These are phyloP conservation scores for Synchiropus splendidus DNA, from an alignment of 2,113 vertebrate species.

Conservation along the genomic window DNA sequence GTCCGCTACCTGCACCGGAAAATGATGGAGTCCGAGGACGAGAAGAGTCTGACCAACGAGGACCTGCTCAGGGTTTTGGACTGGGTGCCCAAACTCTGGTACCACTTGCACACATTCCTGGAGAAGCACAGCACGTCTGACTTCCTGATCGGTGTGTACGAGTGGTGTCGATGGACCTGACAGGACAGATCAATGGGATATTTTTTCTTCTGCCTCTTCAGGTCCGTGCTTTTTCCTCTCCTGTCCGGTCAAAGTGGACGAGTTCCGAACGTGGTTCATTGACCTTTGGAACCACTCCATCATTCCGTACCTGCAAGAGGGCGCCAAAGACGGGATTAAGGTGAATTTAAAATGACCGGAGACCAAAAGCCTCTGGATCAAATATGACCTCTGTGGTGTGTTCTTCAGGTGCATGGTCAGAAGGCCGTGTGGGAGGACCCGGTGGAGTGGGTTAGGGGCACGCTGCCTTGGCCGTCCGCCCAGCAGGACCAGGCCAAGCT, in stretches of 20 bases:
- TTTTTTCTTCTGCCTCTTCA: slow-evolving; percentile 29
- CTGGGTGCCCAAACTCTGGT: slow-evolving; percentile 98
- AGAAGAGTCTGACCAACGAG: slow-evolving; percentile 77
- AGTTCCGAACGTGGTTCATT: slow-evolving; percentile 96
- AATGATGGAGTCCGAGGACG: slow-evolving; percentile 87
- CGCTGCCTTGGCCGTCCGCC: slow-evolving; percentile 90
- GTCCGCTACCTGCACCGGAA: slow-evolving; percentile 92
- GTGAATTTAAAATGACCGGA: slow-evolving; percentile 57
- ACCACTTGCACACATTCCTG: slow-evolving; percentile 94
- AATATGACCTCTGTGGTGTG: too few relatives aligned
- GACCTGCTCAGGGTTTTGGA: slow-evolving; percentile 87
- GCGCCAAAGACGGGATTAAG: slow-evolving; percentile 94
- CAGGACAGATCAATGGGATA: not conserved
- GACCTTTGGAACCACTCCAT: slow-evolving; percentile 98
- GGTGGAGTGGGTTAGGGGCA: slow-evolving; percentile 95
- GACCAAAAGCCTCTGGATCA: too few relatives aligned
- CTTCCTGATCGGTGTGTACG: slow-evolving; percentile 91
- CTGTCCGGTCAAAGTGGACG: slow-evolving; percentile 89
- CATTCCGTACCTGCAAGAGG: slow-evolving; percentile 95
- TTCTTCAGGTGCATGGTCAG: slow-evolving; percentile 82
- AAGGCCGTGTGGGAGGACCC: slow-evolving; percentile 97
- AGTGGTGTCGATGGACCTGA: not conserved
- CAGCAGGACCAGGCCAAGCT: slow-evolving; percentile 96
- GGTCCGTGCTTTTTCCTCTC: slow-evolving; percentile 97
- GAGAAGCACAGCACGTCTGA: slow-evolving; percentile 98